These are phyloP conservation scores for Melanargia galathea DNA, from an alignment of 2,888 invertebrate species.

Conservation along the genomic window DNA sequence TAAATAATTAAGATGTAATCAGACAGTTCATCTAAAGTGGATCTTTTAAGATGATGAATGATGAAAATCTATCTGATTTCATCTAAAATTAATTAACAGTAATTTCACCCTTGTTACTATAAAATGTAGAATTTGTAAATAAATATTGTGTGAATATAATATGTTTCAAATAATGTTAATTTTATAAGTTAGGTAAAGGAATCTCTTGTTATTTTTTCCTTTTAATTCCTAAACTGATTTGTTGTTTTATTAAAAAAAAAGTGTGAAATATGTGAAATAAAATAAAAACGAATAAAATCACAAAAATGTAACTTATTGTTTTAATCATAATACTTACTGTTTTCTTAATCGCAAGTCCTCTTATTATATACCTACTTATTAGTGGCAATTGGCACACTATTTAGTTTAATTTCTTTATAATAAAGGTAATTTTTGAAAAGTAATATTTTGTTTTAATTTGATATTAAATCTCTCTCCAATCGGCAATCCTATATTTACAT, in stretches of 20 bases:
- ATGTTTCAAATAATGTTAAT: not conserved
- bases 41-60: not conserved
- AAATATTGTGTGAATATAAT: not conserved
- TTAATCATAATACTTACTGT: conserved; percentile 31
- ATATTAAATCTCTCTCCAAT: not conserved
- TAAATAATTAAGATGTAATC: not conserved
- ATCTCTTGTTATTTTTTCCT: conserved; percentile 7
- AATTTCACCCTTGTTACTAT: not conserved
- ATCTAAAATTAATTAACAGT: not conserved
- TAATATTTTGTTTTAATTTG: conserved; percentile 28
- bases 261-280: not conserved
- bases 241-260: not conserved
- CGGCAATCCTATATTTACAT: too few relatives aligned
- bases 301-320: conserved; percentile 20
- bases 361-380: conserved; percentile 18
- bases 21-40: not conserved
- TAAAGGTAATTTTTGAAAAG: conserved; percentile 46
- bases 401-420: conserved; percentile 39
- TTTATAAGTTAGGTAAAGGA: not conserved
- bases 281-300: conserved; percentile 9
- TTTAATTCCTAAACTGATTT: not conserved
- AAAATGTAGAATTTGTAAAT: not conserved
- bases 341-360: conserved; percentile 20
- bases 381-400: conserved; percentile 24
- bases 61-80: not conserved